Conservation (phyloP, 2,113 vertebrate genomes). For the Pteropus alecto region DNA sequence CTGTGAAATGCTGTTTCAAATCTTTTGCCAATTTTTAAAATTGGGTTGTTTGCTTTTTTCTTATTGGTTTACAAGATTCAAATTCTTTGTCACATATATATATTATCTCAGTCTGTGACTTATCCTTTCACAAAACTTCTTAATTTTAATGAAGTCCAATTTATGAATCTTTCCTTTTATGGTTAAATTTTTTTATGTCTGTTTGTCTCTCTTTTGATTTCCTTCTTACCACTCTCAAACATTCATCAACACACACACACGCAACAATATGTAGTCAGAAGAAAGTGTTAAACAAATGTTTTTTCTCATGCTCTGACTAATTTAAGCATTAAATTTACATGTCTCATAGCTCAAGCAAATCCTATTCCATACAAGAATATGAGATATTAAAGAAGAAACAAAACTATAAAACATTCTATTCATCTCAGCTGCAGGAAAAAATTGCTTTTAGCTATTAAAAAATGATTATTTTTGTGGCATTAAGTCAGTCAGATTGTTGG, state of each 20-base stretch:
- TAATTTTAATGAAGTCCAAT: constrained; percentile 9
- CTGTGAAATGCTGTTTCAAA: neutral
- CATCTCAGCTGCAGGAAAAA: neutral
- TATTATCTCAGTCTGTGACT: neutral
- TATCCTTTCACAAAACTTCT: neutral
- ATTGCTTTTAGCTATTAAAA: neutral
- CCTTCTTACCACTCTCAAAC: neutral
- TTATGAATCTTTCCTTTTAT: neutral
- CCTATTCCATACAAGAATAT: neutral
- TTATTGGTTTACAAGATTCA: neutral
- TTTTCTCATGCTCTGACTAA: neutral
- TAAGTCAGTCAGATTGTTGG: neutral
- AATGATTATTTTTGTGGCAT: neutral
- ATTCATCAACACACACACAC: neutral
- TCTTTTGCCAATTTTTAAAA: neutral
- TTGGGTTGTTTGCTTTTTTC: constrained; percentile 1
- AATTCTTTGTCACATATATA: neutral
- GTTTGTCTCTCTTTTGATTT: neutral
- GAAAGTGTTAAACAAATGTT: neutral
- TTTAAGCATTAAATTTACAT: neutral
- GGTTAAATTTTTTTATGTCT: neutral
- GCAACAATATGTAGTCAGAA: neutral
- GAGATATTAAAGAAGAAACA: neutral
- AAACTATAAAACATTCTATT: constrained; percentile 14
- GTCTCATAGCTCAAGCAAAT: neutral